Evolutionary conservation across 2,888 invertebrate genomes (phyloP), one percentile per base, ranked within the genome.

Genomic region (Elysia crispata): DNA sequence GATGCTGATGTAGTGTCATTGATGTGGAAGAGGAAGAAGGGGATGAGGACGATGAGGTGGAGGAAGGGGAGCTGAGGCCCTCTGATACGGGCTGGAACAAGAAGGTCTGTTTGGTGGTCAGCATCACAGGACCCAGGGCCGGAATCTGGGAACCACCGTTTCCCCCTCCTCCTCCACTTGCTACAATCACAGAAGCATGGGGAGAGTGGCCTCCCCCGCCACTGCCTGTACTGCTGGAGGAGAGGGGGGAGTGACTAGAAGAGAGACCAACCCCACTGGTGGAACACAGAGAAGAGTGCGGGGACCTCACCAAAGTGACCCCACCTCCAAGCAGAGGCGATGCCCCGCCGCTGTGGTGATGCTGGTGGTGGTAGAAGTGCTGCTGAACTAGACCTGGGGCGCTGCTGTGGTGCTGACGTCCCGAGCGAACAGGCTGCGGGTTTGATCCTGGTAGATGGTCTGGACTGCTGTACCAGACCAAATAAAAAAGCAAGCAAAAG

Each of bases 401-500:
- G 41, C 30, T 31, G 77, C 60, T 30, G 69, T 57, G 30, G 60
- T 49, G 62, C 25, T 50, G 25, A n/a, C 54, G 31, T n/a, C 23
- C 49, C 25, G 72, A 60, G 50, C n/a, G 28, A 31, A 1, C 64
- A 30, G 15, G 73, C 64, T 3, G 79, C 49, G 23, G 49, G 75
- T 11, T 74, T 60, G 31, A 75, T 67, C 57, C 41, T 11, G 41
- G 41, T 6, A 79, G 69, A 79, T 83, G 82, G 60, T 85, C 83
- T 18, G 80, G 82, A 41, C 83, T 83, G 73, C 77, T 80, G 25
- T 3, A 23, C 3, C 60, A 60, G n/a, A 8, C 64, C 25, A 64
- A n/a, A 64, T 64, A 25, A 25, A 64, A 64, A 64, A 8, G 20
- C 25, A 11, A 15, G 15, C 18, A 54, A 15, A 18, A 13, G 3